phyloP scores from a whole-genome alignment of 1,140 invertebrate species.

The Radopholus similis region DNA sequence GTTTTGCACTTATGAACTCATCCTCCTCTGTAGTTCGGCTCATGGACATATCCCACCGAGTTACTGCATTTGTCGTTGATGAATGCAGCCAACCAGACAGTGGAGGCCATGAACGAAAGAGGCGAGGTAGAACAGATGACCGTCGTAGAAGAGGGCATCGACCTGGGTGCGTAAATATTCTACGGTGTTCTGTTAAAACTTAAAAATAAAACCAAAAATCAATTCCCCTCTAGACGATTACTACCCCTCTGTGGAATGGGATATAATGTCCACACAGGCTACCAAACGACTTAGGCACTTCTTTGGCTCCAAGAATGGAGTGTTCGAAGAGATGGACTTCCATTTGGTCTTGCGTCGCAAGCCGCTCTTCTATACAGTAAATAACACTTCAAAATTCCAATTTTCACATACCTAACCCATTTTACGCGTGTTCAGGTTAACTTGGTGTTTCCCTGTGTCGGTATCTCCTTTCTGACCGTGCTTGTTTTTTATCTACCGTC shows the following conservation, averaged over 20 bases:
- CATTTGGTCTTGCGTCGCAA: slow-evolving; percentile 72
- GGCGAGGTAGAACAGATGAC: slow-evolving; percentile 52
- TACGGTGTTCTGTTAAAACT: too few relatives aligned
- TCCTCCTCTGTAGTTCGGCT: slow-evolving; percentile 75
- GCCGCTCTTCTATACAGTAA: slow-evolving; percentile 90
- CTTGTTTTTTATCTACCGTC: slow-evolving; percentile 96
- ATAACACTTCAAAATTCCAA: slow-evolving; percentile 74
- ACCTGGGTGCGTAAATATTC: too few relatives aligned
- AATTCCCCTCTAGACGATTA: too few relatives aligned
- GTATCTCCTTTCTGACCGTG: slow-evolving; percentile 89
- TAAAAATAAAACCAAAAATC: too few relatives aligned
- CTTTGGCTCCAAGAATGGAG: slow-evolving; percentile 74
- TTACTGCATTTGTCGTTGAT: slow-evolving; percentile 52
- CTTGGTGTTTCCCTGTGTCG: slow-evolving; percentile 92
- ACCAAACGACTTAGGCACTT: slow-evolving; percentile 82
- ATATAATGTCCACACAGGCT: slow-evolving; percentile 81
- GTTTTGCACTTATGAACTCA: background rate
- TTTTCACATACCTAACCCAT: background rate
- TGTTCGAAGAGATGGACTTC: slow-evolving; percentile 85
- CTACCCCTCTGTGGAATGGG: slow-evolving; percentile 98
- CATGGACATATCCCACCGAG: slow-evolving; percentile 84
- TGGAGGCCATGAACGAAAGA: slow-evolving; percentile 47
- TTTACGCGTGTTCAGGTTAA: slow-evolving; percentile 13
- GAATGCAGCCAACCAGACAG: slow-evolving; percentile 30
- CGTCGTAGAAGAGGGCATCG: slow-evolving; percentile 56